Conservation (phyloP, 2,113 vertebrate genomes). For the Ictalurus punctatus region DNA sequence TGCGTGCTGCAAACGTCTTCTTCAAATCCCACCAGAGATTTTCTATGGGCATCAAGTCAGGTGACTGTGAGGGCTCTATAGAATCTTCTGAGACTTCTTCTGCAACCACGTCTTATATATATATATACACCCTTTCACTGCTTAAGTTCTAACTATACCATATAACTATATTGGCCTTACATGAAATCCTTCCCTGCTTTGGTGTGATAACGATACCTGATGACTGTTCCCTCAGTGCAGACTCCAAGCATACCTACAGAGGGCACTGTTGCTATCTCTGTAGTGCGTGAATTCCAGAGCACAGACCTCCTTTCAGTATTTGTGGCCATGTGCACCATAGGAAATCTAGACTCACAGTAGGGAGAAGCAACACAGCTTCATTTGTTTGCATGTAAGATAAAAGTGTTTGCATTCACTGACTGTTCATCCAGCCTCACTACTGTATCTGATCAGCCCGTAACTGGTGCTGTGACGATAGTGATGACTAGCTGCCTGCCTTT, state of each 20-base stretch:
- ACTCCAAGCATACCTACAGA: constrained; percentile 51
- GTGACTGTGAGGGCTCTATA: too few species aligned
- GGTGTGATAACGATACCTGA: neutral
- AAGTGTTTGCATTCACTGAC: constrained; percentile 19
- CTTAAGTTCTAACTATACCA: neutral
- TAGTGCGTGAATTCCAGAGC: neutral
- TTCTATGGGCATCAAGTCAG: too few species aligned
- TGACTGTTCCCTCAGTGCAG: neutral
- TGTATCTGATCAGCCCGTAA: constrained; percentile 12
- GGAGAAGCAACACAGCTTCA: constrained; percentile 20
- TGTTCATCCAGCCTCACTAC: neutral
- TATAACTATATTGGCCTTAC: neutral
- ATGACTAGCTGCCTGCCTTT: neutral
- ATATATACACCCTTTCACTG: neutral
- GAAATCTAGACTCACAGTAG: neutral
- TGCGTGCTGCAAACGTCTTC: too few species aligned
- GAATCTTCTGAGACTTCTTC: too few species aligned
- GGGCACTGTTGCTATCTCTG: constrained; percentile 66
- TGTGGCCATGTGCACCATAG: constrained; percentile 13
- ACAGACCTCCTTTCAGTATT: constrained; percentile 28
- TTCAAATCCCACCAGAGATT: too few species aligned
- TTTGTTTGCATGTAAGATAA: constrained; percentile 35
- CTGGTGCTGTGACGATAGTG: neutral
- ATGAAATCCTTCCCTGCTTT: constrained; percentile 16
- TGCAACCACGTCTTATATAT: too few species aligned